These are phyloP conservation scores for Seladonia tumulorum DNA, from an alignment of 2,888 invertebrate species.

Conservation along the genomic window DNA sequence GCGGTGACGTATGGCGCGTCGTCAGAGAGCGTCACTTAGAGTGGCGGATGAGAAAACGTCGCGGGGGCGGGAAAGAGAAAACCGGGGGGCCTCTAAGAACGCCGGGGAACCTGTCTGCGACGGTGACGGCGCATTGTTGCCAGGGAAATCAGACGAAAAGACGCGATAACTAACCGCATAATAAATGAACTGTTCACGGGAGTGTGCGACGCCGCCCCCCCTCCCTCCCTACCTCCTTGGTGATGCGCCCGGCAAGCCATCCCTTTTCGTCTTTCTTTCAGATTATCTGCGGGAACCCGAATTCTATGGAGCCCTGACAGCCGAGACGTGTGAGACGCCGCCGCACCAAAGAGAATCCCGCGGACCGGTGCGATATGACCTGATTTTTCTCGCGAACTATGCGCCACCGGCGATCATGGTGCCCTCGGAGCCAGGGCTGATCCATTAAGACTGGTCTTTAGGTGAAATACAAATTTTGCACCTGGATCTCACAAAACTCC, in stretches of 20 bases:
- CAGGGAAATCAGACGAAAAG: conserved; percentile 85
- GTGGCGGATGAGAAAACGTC: conserved; percentile 76
- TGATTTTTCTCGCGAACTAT: conserved; percentile 46
- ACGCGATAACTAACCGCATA: conserved; percentile 85
- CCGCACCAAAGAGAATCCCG: conserved; percentile 18
- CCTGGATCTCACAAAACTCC: neutral
- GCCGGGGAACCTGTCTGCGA: conserved; percentile 72
- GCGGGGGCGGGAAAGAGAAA: conserved; percentile 55
- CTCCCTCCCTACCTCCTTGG: conserved; percentile 22
- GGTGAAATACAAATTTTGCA: neutral
- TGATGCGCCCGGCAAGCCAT: conserved; percentile 69
- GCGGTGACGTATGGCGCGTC: conserved; percentile 80
- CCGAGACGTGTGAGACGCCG: conserved; percentile 34
- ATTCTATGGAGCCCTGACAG: conserved; percentile 54
- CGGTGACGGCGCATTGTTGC: conserved; percentile 83
- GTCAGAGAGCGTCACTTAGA: conserved; percentile 77
- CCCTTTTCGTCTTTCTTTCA: conserved; percentile 71
- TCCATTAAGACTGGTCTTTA: neutral
- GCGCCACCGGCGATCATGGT: neutral
- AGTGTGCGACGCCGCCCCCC: conserved; percentile 74
- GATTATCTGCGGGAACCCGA: conserved; percentile 59
- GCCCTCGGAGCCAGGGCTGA: neutral
- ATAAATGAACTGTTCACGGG: conserved; percentile 84
- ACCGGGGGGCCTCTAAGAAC: conserved; percentile 69
- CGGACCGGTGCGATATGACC: conserved; percentile 40